Conservation (phyloP, 1,140 invertebrate genomes). For the Piezodorus guildinii region DNA sequence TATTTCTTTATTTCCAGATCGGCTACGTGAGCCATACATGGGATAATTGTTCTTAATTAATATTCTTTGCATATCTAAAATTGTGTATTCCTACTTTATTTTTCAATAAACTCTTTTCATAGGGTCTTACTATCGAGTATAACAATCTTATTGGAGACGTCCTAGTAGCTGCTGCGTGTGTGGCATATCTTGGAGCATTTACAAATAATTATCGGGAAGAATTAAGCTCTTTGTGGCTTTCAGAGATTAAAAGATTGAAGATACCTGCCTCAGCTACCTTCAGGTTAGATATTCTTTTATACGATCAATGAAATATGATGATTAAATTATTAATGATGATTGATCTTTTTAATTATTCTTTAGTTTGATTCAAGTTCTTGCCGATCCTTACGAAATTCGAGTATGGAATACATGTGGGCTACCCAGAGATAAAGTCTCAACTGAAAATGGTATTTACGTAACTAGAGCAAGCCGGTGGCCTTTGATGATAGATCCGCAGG, state of each 20-base stretch:
- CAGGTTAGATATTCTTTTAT: slow-evolving; percentile 22
- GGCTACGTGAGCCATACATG: too few relatives aligned
- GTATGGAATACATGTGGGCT: slow-evolving; percentile 74
- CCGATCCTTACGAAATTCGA: slow-evolving; percentile 70
- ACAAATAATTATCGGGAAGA: slow-evolving; percentile 59
- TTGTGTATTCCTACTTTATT: too few relatives aligned
- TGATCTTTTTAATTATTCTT: slow-evolving; percentile 28
- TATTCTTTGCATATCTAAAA: too few relatives aligned
- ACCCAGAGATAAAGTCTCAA: slow-evolving; percentile 70
- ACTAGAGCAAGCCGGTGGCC: slow-evolving; percentile 70
- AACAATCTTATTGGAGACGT: slow-evolving; percentile 66
- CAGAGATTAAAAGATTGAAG: slow-evolving; percentile 42
- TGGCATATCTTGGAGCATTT: slow-evolving; percentile 82
- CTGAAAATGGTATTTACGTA: slow-evolving; percentile 77
- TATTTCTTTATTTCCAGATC: too few relatives aligned
- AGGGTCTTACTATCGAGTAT: slow-evolving; percentile 31
- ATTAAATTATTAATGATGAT: background rate
- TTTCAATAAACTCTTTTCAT: background rate
- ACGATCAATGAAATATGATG: slow-evolving; percentile 17
- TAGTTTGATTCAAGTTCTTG: slow-evolving; percentile 59
- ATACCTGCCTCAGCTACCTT: slow-evolving; percentile 59
- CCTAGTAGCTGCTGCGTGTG: slow-evolving; percentile 67
- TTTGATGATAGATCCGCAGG: slow-evolving; percentile 81
- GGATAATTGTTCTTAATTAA: too few relatives aligned
- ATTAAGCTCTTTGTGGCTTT: slow-evolving; percentile 54